Evolutionary conservation across 2,888 invertebrate genomes (phyloP).

Genomic region (Eupithecia abbreviata): DNA sequence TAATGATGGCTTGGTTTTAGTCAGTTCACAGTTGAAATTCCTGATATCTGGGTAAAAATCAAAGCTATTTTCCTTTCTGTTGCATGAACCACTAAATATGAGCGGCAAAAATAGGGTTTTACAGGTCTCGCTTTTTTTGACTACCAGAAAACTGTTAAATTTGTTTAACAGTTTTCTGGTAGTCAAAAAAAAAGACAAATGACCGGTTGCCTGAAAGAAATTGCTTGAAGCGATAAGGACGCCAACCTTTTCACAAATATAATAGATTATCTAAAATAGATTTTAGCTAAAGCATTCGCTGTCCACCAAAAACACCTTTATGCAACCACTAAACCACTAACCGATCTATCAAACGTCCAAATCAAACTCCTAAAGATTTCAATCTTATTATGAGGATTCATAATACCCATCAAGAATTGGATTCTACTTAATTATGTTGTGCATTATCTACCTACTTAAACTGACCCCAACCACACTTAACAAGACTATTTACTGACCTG

Average conservation of each 20-base stretch:
- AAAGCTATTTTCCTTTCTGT: not conserved
- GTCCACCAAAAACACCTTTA: not conserved
- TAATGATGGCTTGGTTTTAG: not conserved
- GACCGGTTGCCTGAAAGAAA: no score
- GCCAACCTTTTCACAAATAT: no score
- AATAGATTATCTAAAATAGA: no score
- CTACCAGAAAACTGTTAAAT: not conserved
- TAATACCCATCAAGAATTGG: not conserved
- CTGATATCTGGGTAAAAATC: no score
- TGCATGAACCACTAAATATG: not conserved
- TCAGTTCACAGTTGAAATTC: not conserved
- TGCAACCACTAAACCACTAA: not conserved
- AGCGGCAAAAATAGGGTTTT: not conserved
- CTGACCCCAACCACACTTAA: not conserved
- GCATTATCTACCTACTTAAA: not conserved
- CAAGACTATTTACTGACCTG: constrained; percentile 84
- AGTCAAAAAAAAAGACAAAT: no score
- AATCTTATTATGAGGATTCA: not conserved
- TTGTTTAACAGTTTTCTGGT: no score
- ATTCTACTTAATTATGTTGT: no score
- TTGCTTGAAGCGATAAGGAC: no score
- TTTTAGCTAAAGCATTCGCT: not conserved
- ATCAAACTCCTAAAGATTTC: not conserved
- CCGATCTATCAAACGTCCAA: not conserved
- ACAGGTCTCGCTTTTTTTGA: not conserved